phyloP scores from a whole-genome alignment of 2,797 vertebrate genomes.

The Cossypha caffra region DNA sequence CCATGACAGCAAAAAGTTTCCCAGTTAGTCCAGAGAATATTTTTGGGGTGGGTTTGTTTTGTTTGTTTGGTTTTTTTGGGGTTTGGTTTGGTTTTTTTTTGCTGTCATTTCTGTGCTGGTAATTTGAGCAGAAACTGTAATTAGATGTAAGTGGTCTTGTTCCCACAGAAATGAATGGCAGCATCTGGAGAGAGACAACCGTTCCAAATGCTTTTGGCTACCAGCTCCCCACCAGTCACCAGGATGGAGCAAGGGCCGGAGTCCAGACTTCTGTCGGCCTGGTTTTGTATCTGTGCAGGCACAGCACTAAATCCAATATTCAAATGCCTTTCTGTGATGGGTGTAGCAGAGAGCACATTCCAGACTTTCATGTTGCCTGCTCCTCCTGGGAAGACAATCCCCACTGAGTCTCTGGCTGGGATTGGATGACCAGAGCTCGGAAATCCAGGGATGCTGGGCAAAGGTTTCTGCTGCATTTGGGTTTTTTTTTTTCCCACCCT shows the following conservation, averaged over 20 bases:
- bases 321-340: constrained; percentile 62
- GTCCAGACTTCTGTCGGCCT: constrained; percentile 83
- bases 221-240: constrained; percentile 73
- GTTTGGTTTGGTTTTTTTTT: not conserved
- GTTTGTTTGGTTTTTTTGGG: too few relatives aligned
- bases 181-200: constrained; percentile 81
- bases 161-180: constrained; percentile 86
- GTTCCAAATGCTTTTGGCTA: constrained; percentile 84
- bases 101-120: constrained; percentile 82
- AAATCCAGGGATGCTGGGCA: not conserved
- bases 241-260: constrained; percentile 74
- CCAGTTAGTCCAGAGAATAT: constrained; percentile 42
- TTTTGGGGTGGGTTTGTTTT: not conserved
- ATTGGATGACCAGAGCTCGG: not conserved
- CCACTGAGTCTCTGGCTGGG: not conserved
- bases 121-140: constrained; percentile 85
- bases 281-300: constrained; percentile 80
- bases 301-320: constrained; percentile 78
- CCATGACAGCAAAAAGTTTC: constrained; percentile 45
- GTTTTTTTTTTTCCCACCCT: not conserved
- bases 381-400: constrained; percentile 48
- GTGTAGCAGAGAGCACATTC: constrained; percentile 73
- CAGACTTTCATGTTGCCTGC: constrained; percentile 67
- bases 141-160: constrained; percentile 83
- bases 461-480: not conserved